Base-by-base conservation (phyloP, 2,888 invertebrate genomes). In the Theodoxus fluviatilis region DNA sequence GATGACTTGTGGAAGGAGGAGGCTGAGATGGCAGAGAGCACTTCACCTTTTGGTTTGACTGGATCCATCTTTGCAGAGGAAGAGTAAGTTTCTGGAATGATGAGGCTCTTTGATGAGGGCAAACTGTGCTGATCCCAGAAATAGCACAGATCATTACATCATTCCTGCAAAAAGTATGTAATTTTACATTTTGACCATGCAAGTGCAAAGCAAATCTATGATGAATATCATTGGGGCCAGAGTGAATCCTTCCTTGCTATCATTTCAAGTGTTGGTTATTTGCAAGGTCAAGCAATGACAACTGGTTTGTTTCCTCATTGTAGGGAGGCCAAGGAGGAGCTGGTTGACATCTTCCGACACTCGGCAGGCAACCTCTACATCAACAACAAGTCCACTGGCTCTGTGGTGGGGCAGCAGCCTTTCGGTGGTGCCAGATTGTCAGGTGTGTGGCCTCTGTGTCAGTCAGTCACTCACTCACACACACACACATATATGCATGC, bases 351-450 rank as follows among this genome's bases (percentile, higher is more conserved):
- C 74, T 90, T 99, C 65, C 94, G 94, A 85, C 93, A 94, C 89
- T 91, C 95, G 0, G 95, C 97, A 31, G 99, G 99, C 52, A 99
- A 99, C 88, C 96, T 99, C 88, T 99, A 99, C 87, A 90, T 99
- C 69, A 99, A 99, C 83, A 98, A 99, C 87, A 98, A 99, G 88
- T 96, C 95, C 0, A 99, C 99, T 0, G 99, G 99, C 1, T 95
- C 98, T 7, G 95, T 99, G 33, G 99, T 99, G 4, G 98, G 96
- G 0, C 99, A 99, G 86, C 99, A 99, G 87, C 99, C 99, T 0
- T 99, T 99, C 85, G 99, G 99, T 63, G 99, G 99, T 40, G 93
- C 95, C 18, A 91, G 98, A 81, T 92, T 95, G 91, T 98, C 98
- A 72, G 98, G 94, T 90, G 71, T n/a, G n/a, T n/a, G n/a, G n/a